Conservation (phyloP, 1,140 invertebrate genomes). For the Polypedilum vanderplanki region DNA sequence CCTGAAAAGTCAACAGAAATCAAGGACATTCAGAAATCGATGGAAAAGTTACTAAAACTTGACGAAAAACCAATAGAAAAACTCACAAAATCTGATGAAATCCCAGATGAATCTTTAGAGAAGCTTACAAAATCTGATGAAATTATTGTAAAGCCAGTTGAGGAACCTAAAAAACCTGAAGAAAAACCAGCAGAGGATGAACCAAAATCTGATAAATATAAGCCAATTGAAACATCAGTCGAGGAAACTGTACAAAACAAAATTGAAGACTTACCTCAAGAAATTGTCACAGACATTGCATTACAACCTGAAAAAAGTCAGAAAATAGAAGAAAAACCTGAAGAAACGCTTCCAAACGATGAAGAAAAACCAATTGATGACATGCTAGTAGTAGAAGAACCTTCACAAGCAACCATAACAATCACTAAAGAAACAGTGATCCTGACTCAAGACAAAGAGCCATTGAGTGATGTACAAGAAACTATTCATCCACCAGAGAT, state of each 20-base stretch:
- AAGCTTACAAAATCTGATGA: background rate
- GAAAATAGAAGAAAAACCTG: no score
- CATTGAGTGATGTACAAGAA: background rate
- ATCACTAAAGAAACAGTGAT: constrained; percentile 34
- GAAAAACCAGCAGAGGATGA: background rate
- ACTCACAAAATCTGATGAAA: background rate
- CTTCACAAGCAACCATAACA: constrained; percentile 36
- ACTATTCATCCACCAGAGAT: background rate
- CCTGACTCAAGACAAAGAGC: background rate
- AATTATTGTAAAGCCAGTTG: background rate
- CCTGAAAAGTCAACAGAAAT: background rate
- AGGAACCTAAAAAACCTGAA: background rate
- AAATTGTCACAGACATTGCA: no score
- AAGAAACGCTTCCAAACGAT: no score
- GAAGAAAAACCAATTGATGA: no score
- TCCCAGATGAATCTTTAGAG: background rate
- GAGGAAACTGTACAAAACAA: no score
- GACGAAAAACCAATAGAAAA: background rate
- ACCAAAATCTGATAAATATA: no score
- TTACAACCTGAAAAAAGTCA: no score
- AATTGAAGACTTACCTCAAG: no score
- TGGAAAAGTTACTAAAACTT: no score
- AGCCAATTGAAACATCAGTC: no score
- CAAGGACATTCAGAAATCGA: no score
- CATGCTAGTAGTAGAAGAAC: constrained; percentile 32